Percentiles rank a stretch among this genome's conserved stretches.
These are phyloP conservation scores for Minunthozetes semirufus DNA, from an alignment of 2,888 invertebrate genomes.

Conservation along the genomic window DNA sequence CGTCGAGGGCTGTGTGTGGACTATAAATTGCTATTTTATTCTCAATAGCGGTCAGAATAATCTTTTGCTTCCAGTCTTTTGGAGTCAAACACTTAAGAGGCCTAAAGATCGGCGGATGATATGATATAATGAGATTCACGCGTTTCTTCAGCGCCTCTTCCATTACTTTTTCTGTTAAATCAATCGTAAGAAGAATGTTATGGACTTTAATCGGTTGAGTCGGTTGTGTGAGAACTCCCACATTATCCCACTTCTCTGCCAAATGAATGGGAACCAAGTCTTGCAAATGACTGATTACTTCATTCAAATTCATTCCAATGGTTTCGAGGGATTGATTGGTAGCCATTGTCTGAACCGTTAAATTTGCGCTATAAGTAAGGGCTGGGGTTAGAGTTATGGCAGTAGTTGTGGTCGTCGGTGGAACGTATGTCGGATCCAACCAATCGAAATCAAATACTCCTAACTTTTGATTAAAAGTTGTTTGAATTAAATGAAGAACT, in stretches of 20 bases:
- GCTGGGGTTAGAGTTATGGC: slow-evolving; percentile 13
- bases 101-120: slow-evolving; percentile 91
- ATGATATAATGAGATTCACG: slow-evolving; percentile 75
- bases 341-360: background rate
- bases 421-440: slow-evolving; percentile 28
- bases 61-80: slow-evolving; percentile 66
- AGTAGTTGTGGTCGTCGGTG: background rate
- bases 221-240: slow-evolving; percentile 82
- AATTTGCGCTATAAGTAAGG: background rate
- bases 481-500: background rate
- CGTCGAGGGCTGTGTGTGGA: slow-evolving; percentile 87
- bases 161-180: slow-evolving; percentile 79
- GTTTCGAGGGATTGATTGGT: background rate
- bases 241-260: slow-evolving; percentile 90
- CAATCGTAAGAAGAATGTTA: slow-evolving; percentile 77
- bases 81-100: slow-evolving; percentile 67
- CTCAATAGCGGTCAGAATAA: slow-evolving; percentile 70
- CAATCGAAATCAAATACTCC: slow-evolving; percentile 31
- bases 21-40: slow-evolving; percentile 81
- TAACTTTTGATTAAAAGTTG: background rate
- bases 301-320: slow-evolving; percentile 20
- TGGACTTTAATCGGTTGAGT: slow-evolving; percentile 49
- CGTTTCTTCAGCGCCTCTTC: slow-evolving; percentile 65
- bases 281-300: slow-evolving; percentile 28
- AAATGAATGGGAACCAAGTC: slow-evolving; percentile 59